Evolutionary conservation across 2,888 invertebrate genomes (phyloP), one percentile per base, ranked within the genome.

Genomic region (Caenorhabditis zanzibari): DNA sequence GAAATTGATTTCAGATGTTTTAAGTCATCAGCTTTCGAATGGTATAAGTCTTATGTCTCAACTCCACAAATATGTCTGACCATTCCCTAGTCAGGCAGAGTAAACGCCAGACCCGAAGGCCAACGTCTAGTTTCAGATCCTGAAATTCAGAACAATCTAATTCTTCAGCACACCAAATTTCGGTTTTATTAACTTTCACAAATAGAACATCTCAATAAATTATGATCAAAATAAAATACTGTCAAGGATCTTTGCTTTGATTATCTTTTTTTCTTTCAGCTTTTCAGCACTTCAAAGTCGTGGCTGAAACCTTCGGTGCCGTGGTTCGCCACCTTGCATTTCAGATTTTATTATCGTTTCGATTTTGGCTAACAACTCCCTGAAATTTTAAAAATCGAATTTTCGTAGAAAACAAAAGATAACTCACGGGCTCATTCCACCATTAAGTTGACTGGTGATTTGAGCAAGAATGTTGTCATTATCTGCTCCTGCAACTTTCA

Each of bases 301-400:
- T 59, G 72, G 72, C 58, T 72, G 72, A 72, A 59, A 72, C 59
- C 47, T 47, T 73, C 72, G 59, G 47, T 59, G 49, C 38, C 52
- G 61, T 10, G 69, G 24, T n/a, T 54, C 64, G 19, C 47, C 56
- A 35, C 38, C 64, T 44, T 64, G 28, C 71, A 79, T 63, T 49
- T 79, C 79, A 3, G 79, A 79, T 63, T 75, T 75, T 26, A 84
- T 75, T 47, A 84, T 84, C 19, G 49, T 77, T 75, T 87, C 84
- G 49, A 87, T 87, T 75, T 87, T 85, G 0, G 85, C 84, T 32
- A 87, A 44, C 5, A 86, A 72, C 38, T 85, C 85, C 47, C 86
- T 86, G 72, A 63, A 83, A 71, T 38, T 24, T 7, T 35, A 22
- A 2, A 14, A 47, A 3, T 28, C 2, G 5, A 12, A 3, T 26